Evolutionary conservation across 1,140 invertebrate species (phyloP), one percentile per base, ranked within the genome.

Genomic region (Drosophila rhopaloa): DNA sequence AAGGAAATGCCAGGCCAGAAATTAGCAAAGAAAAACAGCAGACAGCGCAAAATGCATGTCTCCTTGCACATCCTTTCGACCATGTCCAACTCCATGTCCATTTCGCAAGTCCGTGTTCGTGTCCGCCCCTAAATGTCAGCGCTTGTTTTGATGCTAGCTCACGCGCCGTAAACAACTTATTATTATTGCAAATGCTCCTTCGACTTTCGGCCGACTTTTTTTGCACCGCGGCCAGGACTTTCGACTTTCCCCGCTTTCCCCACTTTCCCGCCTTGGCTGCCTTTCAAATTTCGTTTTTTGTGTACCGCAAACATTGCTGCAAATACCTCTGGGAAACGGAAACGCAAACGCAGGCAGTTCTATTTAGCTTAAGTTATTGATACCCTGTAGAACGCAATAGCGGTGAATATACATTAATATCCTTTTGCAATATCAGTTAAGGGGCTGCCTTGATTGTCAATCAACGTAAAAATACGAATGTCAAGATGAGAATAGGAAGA

Each of bases 131-230:
- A 88, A 77, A 88, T 89, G 83, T 88, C 83, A 88, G 83, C 84
- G 80, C 83, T 88, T 88, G 83, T 88, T 88, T 88, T 88, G 83
- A 88, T 88, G 83, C 83, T 83, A 89, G 60, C 83, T 88, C 83
- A 88, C 83, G 83, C 83, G 84, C 80, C 84, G 84, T 88, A 88
- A 88, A 88, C 83, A 88, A 88, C 83, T 88, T 88, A 88, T 88
- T 88, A 88, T 88, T 86, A 88, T 88, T 88, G 84, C 76, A 77
- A 77, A 77, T 76, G 73, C 70, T 66, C 60, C 67, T 66, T 60
- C 65, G 55, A 60, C 61, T 77, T 75, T 67, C 59, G 19, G 44
- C 50, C 27, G 37, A 40, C 61, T 35, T 50, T 54, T 59, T 50
- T 70, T 74, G 47, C 51, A 16, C 14, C 5, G 9, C 37, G 16